phyloP scores from a whole-genome alignment of 2,113 vertebrate species.

The Crypturellus undulatus region DNA sequence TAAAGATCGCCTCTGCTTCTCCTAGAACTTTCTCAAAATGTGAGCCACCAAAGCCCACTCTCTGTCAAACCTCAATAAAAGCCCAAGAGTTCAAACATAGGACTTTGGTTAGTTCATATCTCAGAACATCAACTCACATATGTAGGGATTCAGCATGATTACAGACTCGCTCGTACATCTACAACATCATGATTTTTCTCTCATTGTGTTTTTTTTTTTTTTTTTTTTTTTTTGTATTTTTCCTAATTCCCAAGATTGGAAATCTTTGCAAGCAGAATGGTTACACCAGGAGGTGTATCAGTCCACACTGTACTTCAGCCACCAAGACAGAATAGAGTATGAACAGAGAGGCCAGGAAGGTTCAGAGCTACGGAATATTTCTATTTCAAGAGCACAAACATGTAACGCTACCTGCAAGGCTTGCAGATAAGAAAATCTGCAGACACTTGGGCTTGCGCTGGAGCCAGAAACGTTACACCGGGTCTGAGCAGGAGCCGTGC shows the following conservation, averaged over 20 bases:
- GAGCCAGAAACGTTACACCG: not conserved
- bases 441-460: constrained; percentile 27
- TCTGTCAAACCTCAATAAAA: not conserved
- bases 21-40: not conserved
- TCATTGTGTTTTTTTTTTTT: not conserved
- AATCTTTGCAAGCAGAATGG: not conserved
- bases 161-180: not conserved
- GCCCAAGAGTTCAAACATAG: not conserved
- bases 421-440: constrained; percentile 47
- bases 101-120: not conserved
- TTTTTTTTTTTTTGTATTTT: not conserved
- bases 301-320: not conserved
- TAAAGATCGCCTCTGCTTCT: not conserved
- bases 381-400: constrained; percentile 33
- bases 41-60: not conserved
- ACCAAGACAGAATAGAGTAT: not conserved
- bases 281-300: not conserved
- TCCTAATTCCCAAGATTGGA: not conserved
- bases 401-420: constrained; percentile 4
- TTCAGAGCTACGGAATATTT: constrained; percentile 45
- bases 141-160: not conserved
- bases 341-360: not conserved
- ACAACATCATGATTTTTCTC: not conserved
- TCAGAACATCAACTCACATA: not conserved
- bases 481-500: not conserved